These are phyloP conservation scores for Panzeria rudis DNA, from an alignment of 2,888 invertebrate species.

Conservation along the genomic window DNA sequence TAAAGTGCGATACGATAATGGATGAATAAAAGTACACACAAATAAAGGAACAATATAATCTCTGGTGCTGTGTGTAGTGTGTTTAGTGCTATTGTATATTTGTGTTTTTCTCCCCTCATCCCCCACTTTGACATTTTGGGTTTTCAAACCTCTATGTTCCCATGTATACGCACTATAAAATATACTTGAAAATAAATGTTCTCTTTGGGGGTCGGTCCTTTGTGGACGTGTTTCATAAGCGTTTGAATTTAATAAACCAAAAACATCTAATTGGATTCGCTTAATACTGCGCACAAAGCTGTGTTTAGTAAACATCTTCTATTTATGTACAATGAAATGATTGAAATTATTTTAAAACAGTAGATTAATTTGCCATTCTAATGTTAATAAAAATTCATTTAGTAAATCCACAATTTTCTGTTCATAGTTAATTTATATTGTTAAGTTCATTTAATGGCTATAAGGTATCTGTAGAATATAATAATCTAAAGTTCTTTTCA, in stretches of 20 bases:
- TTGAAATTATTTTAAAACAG: not conserved
- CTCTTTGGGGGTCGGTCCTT: not conserved
- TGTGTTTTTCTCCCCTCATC: not conserved
- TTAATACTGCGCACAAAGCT: not conserved
- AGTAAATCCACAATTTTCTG: too few species aligned
- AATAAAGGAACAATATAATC: slow-evolving; percentile 44
- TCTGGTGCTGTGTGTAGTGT: slow-evolving; percentile 42
- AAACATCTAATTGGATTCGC: slow-evolving; percentile 1
- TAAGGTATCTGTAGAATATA: too few species aligned
- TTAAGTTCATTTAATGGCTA: too few species aligned
- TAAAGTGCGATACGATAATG: slow-evolving; percentile 32
- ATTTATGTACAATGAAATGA: not conserved
- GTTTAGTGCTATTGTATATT: not conserved
- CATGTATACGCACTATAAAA: slow-evolving; percentile 20
- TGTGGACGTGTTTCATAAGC: slow-evolving; percentile 21
- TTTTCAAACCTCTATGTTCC: slow-evolving; percentile 2
- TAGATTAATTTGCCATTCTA: not conserved
- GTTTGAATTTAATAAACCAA: not conserved
- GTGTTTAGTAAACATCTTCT: slow-evolving; percentile 43
- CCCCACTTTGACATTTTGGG: slow-evolving; percentile 47
- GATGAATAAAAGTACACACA: slow-evolving; percentile 28
- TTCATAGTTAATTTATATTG: too few species aligned
- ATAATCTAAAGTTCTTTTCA: too few species aligned
- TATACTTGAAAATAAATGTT: slow-evolving; percentile 19
- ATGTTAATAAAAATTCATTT: not conserved